Percentiles rank a stretch among this genome's conserved stretches.
phyloP scores from a whole-genome alignment of 2,888 invertebrate species.

The Pachydiplax longipennis region DNA sequence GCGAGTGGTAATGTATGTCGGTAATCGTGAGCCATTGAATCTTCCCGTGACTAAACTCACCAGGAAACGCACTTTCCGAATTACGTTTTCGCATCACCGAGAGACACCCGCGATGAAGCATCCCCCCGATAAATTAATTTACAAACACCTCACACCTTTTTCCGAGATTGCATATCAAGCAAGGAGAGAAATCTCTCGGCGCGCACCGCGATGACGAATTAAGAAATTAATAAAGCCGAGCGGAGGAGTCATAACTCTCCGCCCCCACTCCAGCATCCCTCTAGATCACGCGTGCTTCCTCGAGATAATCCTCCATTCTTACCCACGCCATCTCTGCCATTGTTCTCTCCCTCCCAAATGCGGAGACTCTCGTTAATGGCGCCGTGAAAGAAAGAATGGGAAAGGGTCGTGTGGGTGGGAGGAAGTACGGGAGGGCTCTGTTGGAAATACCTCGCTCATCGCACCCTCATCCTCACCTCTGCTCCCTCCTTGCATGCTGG shows the following conservation, averaged over 20 bases:
- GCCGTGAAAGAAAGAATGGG: neutral
- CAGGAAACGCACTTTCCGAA: too few species aligned
- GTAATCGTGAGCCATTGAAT: too few species aligned
- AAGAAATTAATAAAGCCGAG: neutral
- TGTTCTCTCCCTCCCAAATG: neutral
- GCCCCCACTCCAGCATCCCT: neutral
- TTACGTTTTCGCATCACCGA: too few species aligned
- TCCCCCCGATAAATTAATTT: neutral
- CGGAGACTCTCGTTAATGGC: neutral
- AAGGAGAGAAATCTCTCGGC: neutral
- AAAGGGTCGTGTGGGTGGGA: neutral
- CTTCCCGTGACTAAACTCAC: too few species aligned
- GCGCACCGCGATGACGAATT: neutral
- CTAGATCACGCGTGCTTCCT: neutral
- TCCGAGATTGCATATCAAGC: neutral
- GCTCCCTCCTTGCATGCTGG: neutral
- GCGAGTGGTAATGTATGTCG: too few species aligned
- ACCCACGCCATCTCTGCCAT: neutral
- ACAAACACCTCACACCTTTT: neutral
- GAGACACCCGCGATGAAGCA: too few species aligned
- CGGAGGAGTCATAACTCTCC: neutral
- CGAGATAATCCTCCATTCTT: neutral
- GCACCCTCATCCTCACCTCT: slow-evolving; percentile 27
- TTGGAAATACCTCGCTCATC: slow-evolving; percentile 13
- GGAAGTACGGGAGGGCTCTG: neutral